Conservation (phyloP, 2,888 invertebrate species). For the Congeria kusceri region DNA sequence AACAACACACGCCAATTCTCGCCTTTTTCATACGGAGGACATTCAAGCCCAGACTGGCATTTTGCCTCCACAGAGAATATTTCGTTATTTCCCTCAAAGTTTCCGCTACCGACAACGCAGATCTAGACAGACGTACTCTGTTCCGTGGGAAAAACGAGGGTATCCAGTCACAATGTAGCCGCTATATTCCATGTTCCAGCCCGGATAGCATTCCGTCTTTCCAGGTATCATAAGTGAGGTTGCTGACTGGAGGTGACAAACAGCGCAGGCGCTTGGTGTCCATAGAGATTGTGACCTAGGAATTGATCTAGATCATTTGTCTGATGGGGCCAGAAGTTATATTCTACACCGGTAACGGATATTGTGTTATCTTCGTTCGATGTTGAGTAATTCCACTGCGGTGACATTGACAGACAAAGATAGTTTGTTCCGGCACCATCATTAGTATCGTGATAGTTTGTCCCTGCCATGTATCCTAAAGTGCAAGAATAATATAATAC, state of each 20-base stretch:
- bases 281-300: background rate
- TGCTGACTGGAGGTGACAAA: background rate
- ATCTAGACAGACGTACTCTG: slow-evolving; percentile 29
- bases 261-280: background rate
- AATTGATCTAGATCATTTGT: background rate
- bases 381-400: no score
- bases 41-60: slow-evolving; percentile 22
- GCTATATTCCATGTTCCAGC: slow-evolving; percentile 2
- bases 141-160: background rate
- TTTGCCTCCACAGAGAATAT: slow-evolving; percentile 22
- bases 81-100: background rate
- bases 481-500: no score
- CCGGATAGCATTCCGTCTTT: slow-evolving; percentile 9
- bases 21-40: slow-evolving; percentile 28
- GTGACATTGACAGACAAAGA: no score
- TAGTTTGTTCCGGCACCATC: no score
- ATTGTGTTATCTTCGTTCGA: no score
- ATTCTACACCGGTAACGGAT: background rate
- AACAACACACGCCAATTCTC: slow-evolving; percentile 34
- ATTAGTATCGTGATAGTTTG: no score
- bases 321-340: background rate
- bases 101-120: slow-evolving; percentile 8
- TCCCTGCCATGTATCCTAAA: no score
- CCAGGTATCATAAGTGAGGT: slow-evolving; percentile 5
- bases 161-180: slow-evolving; percentile 11